A percentile compares a stretch with the other conserved stretches of the same genome.
phyloP scores from a whole-genome alignment of 2,113 vertebrate genomes.

The Alectura lathami region DNA sequence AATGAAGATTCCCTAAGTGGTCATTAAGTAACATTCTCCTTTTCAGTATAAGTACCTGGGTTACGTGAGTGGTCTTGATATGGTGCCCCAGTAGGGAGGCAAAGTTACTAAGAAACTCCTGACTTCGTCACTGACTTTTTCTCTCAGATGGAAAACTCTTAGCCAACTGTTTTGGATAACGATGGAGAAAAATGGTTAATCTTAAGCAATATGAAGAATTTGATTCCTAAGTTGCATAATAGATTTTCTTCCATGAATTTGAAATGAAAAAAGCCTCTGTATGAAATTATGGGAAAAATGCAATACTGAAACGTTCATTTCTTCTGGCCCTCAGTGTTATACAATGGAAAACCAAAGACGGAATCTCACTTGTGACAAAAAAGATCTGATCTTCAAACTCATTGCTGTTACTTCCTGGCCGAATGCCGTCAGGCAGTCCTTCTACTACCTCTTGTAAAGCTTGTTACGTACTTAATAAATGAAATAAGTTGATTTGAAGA shows the following conservation, averaged over 20 bases:
- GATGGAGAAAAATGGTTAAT: not conserved
- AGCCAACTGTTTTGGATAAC: not conserved
- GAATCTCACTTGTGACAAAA: not conserved
- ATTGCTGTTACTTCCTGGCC: not conserved
- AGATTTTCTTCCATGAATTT: not conserved
- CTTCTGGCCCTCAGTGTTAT: not conserved
- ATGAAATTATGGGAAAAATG: not conserved
- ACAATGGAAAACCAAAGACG: not conserved
- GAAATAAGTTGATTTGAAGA: not conserved
- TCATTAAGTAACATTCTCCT: not conserved
- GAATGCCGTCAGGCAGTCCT: not conserved
- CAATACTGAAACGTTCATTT: not conserved
- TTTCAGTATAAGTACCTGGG: not conserved
- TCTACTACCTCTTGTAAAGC: not conserved
- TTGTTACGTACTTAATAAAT: not conserved
- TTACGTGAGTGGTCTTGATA: not conserved
- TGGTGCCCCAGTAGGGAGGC: not conserved
- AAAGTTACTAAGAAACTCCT: not conserved
- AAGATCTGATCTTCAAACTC: not conserved
- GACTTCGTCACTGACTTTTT: not conserved
- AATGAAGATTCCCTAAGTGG: not conserved
- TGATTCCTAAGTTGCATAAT: not conserved
- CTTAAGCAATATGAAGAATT: not conserved
- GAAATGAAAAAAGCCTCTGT: not conserved
- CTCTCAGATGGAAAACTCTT: not conserved